A percentile compares a stretch with the other conserved stretches of the same genome.
These are phyloP conservation scores for Stylophora pistillata DNA, from an alignment of 64 coral and sea anemone species.

Conservation along the genomic window DNA sequence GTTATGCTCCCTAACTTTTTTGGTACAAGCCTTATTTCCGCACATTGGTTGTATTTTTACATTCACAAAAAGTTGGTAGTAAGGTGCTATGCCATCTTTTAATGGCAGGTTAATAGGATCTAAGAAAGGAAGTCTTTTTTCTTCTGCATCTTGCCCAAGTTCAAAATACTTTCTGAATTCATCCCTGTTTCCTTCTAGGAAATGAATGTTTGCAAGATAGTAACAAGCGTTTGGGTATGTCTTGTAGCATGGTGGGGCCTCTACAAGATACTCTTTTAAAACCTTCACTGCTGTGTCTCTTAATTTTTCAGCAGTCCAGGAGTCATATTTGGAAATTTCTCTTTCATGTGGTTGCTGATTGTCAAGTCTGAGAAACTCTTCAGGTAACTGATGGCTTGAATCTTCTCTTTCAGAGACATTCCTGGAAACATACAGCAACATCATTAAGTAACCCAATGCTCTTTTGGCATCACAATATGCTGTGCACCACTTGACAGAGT, in stretches of 20 bases:
- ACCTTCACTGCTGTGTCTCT: conserved; percentile 18
- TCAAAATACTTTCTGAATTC: conserved; percentile 50
- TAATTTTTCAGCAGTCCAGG: conserved; percentile 27
- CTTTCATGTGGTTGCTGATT: neutral
- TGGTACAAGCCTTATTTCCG: conserved; percentile 56
- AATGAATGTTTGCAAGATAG: conserved; percentile 44
- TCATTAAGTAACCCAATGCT: conserved; percentile 63
- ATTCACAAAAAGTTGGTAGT: neutral
- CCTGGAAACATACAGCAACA: neutral
- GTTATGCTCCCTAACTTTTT: neutral
- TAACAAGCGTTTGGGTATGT: conserved; percentile 73
- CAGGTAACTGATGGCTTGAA: neutral
- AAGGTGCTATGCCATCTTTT: neutral
- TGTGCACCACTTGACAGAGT: conserved; percentile 60
- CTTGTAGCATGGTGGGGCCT: conserved; percentile 74
- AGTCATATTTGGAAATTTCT: neutral
- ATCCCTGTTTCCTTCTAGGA: neutral
- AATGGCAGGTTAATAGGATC: neutral
- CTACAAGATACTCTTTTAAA: conserved; percentile 54
- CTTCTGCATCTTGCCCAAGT: conserved; percentile 72
- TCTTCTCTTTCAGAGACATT: neutral
- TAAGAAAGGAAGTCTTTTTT: conserved; percentile 72
- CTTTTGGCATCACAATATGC: conserved; percentile 61
- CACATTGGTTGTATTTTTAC: conserved; percentile 15
- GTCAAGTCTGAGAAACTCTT: neutral